Base-by-base conservation (phyloP, 2,888 invertebrate species). In the Drosophila engyochracea region DNA sequence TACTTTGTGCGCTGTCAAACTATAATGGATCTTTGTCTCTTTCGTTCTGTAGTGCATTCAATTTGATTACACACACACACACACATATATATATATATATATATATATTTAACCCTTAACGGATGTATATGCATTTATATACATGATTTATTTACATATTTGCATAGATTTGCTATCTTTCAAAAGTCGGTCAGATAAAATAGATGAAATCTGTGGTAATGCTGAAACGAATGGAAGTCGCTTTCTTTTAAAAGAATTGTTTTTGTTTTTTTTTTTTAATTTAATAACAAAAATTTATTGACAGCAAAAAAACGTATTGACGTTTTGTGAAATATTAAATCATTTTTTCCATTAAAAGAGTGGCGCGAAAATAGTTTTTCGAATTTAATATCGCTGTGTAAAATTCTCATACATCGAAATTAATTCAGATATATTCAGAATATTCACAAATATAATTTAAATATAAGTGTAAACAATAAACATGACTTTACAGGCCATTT, bases 1-100 rank as follows among this genome's bases (percentile, higher is more conserved):
- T 73, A 68, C 87, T 71, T 67, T 74, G 44, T 30, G 74, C 55
- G 57, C 52, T 62, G 63, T 68, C 64, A 58, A 58, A 39, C 30
- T 41, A 60, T 72, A 72, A 63, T 49, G 60, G 64, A 84, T 67
- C 60, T 61, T 25, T 57, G 39, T 6, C 41, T 6, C 35, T 16
- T 6, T 55, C 37, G n/a, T 6, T 33, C 19, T 41, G 44, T 25
- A 6, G 19, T 47, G 39, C 39, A 39, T 52, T 57, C 37, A 52
- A 31, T 51, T 52, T 19, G 25, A 16, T 54, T 16, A 22, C 12
- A 30, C 7, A 22, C 10, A 44, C 7, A 19, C 0, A 33, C 1
- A 33, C 0, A 12, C 1, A 33, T 10, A 12, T 1, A 33, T 10
- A 33, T 12, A 33, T 12, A 12, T 12, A 4, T 12, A 33, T 33